Evolutionary conservation across 2,113 vertebrate species (phyloP), one percentile per base, ranked within the genome.

Genomic region (Pelobates fuscus): DNA sequence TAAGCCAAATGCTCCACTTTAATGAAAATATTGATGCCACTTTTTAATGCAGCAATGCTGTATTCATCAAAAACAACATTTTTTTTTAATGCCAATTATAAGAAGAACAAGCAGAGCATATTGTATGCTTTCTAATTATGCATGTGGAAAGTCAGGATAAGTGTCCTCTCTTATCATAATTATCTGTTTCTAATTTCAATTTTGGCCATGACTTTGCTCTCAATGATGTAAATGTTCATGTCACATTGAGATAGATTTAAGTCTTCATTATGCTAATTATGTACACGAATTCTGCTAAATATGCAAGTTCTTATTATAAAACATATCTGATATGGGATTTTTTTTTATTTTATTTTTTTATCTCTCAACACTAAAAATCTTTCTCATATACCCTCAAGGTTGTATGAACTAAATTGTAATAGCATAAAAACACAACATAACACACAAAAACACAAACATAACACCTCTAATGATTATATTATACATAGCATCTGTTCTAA

Each of bases 181-280:
- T 90, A 94, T 92, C 91, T 93, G 89, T 91, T 93, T 91, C 89
- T 91, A 90, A 92, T 94, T 92, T 92, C 90, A 88, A 83, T 92
- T 92, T 93, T 92, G 91, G 89, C 89, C 89, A 87, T 84, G 88
- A 88, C 82, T 92, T 89, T 87, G 87, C 87, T 88, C 84, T 89
- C 83, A 87, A 80, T 86, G 88, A 91, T 91, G 87, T 90, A 91
- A 93, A 91, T 91, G 88, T 90, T 92, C 83, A 86, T 92, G 91
- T 93, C 92, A 91, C 86, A 92, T 89, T 83, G 88, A 92, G 89
- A 93, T 91, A 91, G 91, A 94, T 93, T 92, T 93, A 89, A 88
- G 83, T 77, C 81, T 74, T 87, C 85, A 91, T 89, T 90, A 85
- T 91, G 91, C 89, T 92, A 93, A 93, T 92, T 93, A 91, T 90